A percentile compares a stretch with the other conserved stretches of the same genome.
phyloP scores from a whole-genome alignment of 2,113 vertebrate genomes.

The Boulengeromyrus knoepffleri region DNA sequence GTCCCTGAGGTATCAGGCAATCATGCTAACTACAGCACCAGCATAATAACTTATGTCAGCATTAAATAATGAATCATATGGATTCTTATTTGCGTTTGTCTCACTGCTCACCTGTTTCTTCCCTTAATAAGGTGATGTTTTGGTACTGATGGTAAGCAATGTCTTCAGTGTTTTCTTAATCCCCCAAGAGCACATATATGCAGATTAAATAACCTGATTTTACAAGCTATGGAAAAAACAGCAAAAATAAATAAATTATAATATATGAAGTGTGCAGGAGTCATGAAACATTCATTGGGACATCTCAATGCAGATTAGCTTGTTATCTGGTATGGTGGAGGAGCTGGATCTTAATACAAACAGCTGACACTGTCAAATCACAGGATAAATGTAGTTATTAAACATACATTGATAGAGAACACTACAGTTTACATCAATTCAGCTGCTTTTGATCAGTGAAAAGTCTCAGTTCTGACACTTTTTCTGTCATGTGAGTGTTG shows the following conservation, averaged over 20 bases:
- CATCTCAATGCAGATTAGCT: background rate
- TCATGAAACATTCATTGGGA: background rate
- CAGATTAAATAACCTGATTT: background rate
- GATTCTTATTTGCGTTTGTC: background rate
- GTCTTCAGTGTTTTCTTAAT: background rate
- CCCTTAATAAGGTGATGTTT: background rate
- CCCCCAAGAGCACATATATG: background rate
- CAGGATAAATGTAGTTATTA: background rate
- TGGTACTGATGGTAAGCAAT: background rate
- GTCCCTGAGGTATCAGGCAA: background rate
- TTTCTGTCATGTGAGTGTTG: background rate
- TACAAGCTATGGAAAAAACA: background rate
- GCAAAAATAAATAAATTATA: background rate
- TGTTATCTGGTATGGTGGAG: background rate
- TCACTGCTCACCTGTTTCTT: background rate
- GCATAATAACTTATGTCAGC: background rate
- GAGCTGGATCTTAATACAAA: background rate
- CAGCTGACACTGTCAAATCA: background rate
- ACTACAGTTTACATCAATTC: background rate
- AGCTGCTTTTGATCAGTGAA: background rate
- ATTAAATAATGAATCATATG: background rate
- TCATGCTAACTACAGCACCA: background rate
- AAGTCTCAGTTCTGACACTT: background rate
- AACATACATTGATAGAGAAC: background rate
- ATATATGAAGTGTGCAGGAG: background rate